Base-by-base conservation (phyloP, 2,797 vertebrate species). In the Anableps anableps region DNA sequence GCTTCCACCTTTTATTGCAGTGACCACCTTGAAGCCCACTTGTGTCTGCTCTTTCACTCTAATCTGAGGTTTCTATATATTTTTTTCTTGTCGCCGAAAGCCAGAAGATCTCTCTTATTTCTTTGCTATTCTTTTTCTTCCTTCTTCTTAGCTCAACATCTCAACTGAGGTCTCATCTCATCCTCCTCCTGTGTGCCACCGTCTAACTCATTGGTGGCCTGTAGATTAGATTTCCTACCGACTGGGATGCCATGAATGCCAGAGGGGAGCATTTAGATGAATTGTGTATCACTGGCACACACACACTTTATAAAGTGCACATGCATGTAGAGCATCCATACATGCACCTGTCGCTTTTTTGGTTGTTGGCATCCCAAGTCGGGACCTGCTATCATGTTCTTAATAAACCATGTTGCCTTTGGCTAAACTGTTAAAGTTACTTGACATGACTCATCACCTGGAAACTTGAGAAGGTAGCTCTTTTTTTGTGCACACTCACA, bases 221-320 rank as follows among this genome's bases (percentile, higher is more conserved):
- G 62, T 51, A 85, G 86, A 94, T 94, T 92, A 83, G 83, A 94
- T 93, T 93, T 86, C 77, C 71, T 72, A 60, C 82, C 89, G 77
- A 74, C 81, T 80, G 85, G 76, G 74, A 85, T 87, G 82, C 71
- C 72, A 58, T 38, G 72, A 75, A 82, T 88, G 90, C 91, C 87
- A 91, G 88, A 86, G 86, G 92, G 88, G 75, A 88, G 74, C 78
- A 64, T 90, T 90, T 80, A 83, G 84, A 91, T 90, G 79, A 88
- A 83, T 87, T 79, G 81, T 5, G 5, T 73, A 86, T 87, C 11
- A 31, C 81, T n/a, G 10, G 26, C 29, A 76, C 72, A 80, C 38
- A 77, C 43, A 74, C 11, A n/a, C 0, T 58, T 31, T 26, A 76
- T 68, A 74, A 45, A 45, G 26, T 76, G 74, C 74, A 78, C 79